Evolutionary conservation across 2,888 invertebrate genomes (phyloP), one percentile per base, ranked within the genome.

Genomic region (Neocrepidodera transversa): DNA sequence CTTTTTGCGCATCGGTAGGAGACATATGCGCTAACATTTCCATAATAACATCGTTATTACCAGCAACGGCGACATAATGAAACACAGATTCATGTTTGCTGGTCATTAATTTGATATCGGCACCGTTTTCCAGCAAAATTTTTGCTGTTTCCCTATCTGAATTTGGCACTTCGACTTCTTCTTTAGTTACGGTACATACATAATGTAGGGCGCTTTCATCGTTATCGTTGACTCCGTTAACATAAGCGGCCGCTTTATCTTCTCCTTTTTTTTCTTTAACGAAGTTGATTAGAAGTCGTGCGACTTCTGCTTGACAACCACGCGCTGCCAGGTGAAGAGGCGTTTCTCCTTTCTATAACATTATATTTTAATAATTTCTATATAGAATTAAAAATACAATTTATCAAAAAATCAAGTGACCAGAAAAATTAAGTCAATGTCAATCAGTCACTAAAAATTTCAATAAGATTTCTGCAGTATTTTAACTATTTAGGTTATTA

Each of bases 151-250:
- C 93, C 83, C 92, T 83, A 82, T 92, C 86, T 71, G 92, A 85
- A 73, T 87, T 84, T 68, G 93, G 86, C 51, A 78, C 84, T 74
- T 83, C 84, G n/a, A 66, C 66, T 79, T 93, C 91, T 61, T 89
- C 87, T 76, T 92, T 92, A 28, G 87, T 88, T 51, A 97, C 90
- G 78, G 93, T 91, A 66, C 95, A 96, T 2, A 95, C 95, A 76
- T 92, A 97, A 80, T 99, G 99, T 38, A 99, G 83, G 7, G 96
- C 92, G 53, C 92, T 95, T 67, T 97, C 96, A 10, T 97, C 97
- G 68, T 95, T 94, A 73, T 92, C 90, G 68, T 94, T 95, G 18
- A 91, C 85, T 56, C 91, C 86, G 76, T 97, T 97, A 16, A 97
- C 90, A 75, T 95, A 93, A 23, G 86, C 82, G n/a, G 89, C 89